Evolutionary conservation across 2,113 vertebrate genomes (phyloP), one percentile per base, ranked within the genome.

Genomic region (Todiramphus chloris): DNA sequence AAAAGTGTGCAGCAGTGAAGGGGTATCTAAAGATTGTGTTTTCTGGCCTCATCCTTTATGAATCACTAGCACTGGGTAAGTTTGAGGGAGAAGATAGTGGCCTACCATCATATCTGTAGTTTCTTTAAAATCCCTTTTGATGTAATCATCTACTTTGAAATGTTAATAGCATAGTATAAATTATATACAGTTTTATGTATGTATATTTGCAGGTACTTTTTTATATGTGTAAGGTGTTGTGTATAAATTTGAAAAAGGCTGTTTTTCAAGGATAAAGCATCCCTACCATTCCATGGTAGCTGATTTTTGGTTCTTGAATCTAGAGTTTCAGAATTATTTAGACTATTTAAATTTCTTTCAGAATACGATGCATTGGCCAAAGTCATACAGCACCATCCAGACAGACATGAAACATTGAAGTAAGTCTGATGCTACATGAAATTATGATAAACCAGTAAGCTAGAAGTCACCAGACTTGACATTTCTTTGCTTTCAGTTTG

Each of bases 361-460:
- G 99, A 99, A 94, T 99, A 99, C 74, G 99, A 99, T 94, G 99
- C 99, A 50, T 98, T 99, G 96, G 99, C 99, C 66, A 99, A 99
- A 98, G 99, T 99, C 67, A 99, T 99, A 92, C 99, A 99, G 93
- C 99, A 99, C 89, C 99, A 99, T 85, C 99, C 99, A 90, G 99
- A 99, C 97, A 98, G 99, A 64, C 99, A 99, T 76, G 98, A 99
- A 97, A 99, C 99, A 20, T 55, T 99, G 75, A 99, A 99, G 99
- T 99, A 97, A 98, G 99, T 98, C 64, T 44, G 84, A 74, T 37
- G 55, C 15, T 46, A 30, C 37, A 17, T 89, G 48, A 66, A 79
- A 39, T 80, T 55, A 31, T 30, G 70, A 27, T 63, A 53, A 48
- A 15, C 12, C 68, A 68, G 44, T 58, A 78, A 83, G 11, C 28